Conservation (phyloP, 2,113 vertebrate genomes). For the Gambusia affinis region DNA sequence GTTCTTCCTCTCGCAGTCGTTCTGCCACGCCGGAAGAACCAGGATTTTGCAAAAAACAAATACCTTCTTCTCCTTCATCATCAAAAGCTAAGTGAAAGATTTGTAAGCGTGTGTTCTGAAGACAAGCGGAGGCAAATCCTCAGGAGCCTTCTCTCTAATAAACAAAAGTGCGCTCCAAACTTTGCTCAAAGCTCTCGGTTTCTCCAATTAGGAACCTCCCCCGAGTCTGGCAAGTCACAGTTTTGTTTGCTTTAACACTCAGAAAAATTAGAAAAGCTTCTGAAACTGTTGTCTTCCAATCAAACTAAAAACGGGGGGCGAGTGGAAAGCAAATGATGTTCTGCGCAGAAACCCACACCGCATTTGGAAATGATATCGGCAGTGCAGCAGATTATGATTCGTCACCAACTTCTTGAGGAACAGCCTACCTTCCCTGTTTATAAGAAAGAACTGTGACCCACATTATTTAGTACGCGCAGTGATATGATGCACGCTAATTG, state of each 20-base stretch:
- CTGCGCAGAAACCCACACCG: constrained; percentile 25
- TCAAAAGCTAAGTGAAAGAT: constrained; percentile 28
- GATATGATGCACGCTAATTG: constrained; percentile 54
- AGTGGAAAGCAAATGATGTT: constrained; percentile 3
- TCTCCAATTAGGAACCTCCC: constrained; percentile 55
- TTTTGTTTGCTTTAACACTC: constrained; percentile 45
- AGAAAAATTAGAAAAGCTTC: constrained; percentile 63
- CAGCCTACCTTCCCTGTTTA: not conserved
- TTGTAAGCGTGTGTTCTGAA: constrained; percentile 1
- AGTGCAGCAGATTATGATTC: not conserved
- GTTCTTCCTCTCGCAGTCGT: constrained; percentile 41
- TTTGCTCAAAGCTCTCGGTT: constrained; percentile 49
- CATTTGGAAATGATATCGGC: not conserved
- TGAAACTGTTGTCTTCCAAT: constrained; percentile 42
- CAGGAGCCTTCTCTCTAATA: constrained; percentile 12
- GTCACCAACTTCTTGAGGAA: constrained; percentile 15
- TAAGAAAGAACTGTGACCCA: constrained; percentile 24
- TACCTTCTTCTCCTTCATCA: constrained; percentile 48
- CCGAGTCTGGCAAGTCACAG: constrained; percentile 49
- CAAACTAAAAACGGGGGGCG: constrained; percentile 9
- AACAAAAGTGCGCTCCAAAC: constrained; percentile 44
- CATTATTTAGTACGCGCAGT: constrained; percentile 22
- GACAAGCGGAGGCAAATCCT: constrained; percentile 8
- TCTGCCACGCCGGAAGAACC: constrained; percentile 59
- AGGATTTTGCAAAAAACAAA: constrained; percentile 54